phyloP scores from a whole-genome alignment of 2,888 invertebrate genomes.

The Andrena dorsata region DNA sequence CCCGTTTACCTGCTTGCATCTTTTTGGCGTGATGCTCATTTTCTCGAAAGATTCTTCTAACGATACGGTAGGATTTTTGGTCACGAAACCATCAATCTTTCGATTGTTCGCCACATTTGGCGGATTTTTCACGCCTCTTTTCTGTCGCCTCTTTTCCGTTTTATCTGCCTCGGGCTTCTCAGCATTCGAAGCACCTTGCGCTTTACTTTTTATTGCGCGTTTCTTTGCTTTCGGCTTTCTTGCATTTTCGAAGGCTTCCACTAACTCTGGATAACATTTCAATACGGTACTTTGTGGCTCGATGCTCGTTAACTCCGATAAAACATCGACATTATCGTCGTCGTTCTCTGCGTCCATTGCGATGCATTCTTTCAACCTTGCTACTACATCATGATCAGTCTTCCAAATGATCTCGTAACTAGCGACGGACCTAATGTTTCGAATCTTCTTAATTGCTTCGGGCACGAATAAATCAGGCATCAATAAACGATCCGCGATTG shows the following conservation, averaged over 20 bases:
- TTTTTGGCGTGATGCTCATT: slow-evolving; percentile 81
- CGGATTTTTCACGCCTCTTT: slow-evolving; percentile 24
- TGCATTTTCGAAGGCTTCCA: slow-evolving; percentile 87
- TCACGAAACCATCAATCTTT: slow-evolving; percentile 71
- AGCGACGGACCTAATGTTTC: slow-evolving; percentile 87
- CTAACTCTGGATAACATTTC: slow-evolving; percentile 88
- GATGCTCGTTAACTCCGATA: slow-evolving; percentile 87
- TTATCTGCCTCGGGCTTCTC: not conserved
- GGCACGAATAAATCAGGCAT: slow-evolving; percentile 84
- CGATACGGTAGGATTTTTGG: slow-evolving; percentile 67
- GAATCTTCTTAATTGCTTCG: slow-evolving; percentile 87
- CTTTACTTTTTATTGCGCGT: slow-evolving; percentile 71
- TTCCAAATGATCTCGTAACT: slow-evolving; percentile 91
- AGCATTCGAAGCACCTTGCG: slow-evolving; percentile 58
- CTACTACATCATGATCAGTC: slow-evolving; percentile 87
- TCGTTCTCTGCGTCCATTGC: slow-evolving; percentile 66
- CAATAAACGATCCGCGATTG: slow-evolving; percentile 62
- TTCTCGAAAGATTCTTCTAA: slow-evolving; percentile 78
- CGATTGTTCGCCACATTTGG: slow-evolving; percentile 52
- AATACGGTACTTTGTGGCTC: slow-evolving; percentile 89
- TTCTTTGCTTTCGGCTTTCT: slow-evolving; percentile 85
- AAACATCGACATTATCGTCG: slow-evolving; percentile 38
- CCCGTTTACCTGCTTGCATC: slow-evolving; percentile 72
- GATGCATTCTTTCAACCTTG: slow-evolving; percentile 85
- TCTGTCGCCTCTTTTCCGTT: slow-evolving; percentile 25